phyloP scores from a whole-genome alignment of 2,113 vertebrate genomes.

The Lanius ludovicianus region DNA sequence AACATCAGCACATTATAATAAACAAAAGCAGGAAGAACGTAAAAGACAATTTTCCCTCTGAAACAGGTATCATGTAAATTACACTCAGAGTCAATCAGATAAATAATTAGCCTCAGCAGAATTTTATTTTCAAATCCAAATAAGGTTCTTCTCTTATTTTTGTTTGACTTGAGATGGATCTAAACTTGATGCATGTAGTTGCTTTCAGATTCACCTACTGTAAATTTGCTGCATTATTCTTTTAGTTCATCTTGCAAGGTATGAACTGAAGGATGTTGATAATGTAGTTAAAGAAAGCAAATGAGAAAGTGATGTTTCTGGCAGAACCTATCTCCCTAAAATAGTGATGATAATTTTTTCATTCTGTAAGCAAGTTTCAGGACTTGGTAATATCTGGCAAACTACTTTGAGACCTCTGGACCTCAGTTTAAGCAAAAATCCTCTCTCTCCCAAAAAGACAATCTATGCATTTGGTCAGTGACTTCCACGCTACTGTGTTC shows the following conservation, averaged over 20 bases:
- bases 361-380: not conserved
- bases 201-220: constrained; percentile 2
- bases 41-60: not conserved
- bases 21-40: not conserved
- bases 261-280: not conserved
- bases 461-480: not conserved
- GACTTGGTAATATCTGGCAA: not conserved
- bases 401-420: not conserved
- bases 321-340: not conserved
- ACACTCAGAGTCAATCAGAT: not conserved
- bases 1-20: not conserved
- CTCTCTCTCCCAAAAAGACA: not conserved
- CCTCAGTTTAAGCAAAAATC: not conserved
- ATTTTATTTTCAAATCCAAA: constrained; percentile 37
- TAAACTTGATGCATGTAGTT: not conserved
- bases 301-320: not conserved
- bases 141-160: constrained; percentile 5
- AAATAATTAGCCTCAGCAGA: constrained; percentile 19
- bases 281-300: not conserved
- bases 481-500: not conserved
- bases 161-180: not conserved
- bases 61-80: not conserved
- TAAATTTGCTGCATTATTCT: not conserved
- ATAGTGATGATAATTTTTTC: not conserved
- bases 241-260: not conserved